Evolutionary conservation across 1,140 invertebrate species (phyloP), one percentile per base, ranked within the genome.

Genomic region (Orius laevigatus): DNA sequence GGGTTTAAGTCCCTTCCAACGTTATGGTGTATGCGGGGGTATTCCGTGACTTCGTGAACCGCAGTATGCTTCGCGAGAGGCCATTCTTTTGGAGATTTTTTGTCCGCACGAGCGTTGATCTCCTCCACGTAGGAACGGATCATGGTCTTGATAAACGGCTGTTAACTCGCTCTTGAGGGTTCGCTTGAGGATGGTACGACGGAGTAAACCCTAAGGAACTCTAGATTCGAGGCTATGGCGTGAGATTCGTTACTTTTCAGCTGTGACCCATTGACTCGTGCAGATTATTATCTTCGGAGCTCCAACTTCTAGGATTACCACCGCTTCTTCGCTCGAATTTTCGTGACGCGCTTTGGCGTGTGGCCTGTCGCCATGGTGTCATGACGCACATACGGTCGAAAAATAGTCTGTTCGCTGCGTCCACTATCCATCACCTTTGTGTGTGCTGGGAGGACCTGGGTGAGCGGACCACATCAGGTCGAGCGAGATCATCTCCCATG

Each of bases 401-500:
- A 67, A 63, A 18, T 60, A 57, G 43, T 66, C 64, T 0, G 55
- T n/a, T 59, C 2, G 63, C 49, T 0, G 66, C n/a, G n/a, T n/a
- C 64, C 1, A 67, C 41, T 2, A 68, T 33, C n/a, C n/a, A n/a
- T n/a, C n/a, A 55, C 57, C 60, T 43, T 34, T 16, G 42, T 65
- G 57, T 14, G n/a, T 32, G 18, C 10, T 20, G 10, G 3, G 40
- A 42, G 3, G 57, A 63, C 0, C 52, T 31, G 0, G 66, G 65
- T n/a, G 14, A 67, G 56, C 1, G 64, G 64, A 11, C 65, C 65
- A n/a, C 46, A 69, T 57, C 0, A 69, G 36, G 48, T 70, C 66
- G 0, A 61, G 56, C 1, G 59, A 60, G 1, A 65, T 49, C 9
- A 35, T 45, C 8, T 49, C 11, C 52, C 52, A 53, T 2, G 52